These are phyloP conservation scores for Poeciliopsis turrubarensis DNA, from an alignment of 2,113 vertebrate species.

Conservation along the genomic window DNA sequence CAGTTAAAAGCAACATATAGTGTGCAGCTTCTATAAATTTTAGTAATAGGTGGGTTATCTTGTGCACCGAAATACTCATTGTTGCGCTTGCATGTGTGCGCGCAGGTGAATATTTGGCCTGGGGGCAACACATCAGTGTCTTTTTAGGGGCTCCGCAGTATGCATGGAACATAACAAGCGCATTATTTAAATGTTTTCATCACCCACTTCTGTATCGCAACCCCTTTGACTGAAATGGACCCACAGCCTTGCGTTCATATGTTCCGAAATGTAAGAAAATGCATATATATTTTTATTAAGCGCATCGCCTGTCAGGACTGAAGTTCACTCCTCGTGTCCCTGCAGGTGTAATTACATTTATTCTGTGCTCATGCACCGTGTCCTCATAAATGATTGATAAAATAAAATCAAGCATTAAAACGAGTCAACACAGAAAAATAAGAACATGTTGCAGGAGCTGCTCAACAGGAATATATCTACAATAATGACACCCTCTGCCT, in stretches of 20 bases:
- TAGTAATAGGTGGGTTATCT: constrained; percentile 45
- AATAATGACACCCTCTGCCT: constrained; percentile 38
- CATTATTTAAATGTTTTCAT: constrained; percentile 31
- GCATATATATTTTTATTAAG: background rate
- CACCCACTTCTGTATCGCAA: constrained; percentile 26
- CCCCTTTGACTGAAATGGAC: constrained; percentile 1
- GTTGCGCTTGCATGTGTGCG: constrained; percentile 33
- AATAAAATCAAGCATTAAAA: constrained; percentile 76
- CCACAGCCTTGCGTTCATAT: background rate
- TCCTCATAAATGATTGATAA: constrained; percentile 69
- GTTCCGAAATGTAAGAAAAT: background rate
- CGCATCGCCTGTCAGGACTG: constrained; percentile 7
- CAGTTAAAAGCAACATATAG: constrained; percentile 59
- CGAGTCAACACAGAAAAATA: constrained; percentile 64
- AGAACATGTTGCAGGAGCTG: constrained; percentile 46
- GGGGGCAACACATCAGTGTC: constrained; percentile 60
- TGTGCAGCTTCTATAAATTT: constrained; percentile 48
- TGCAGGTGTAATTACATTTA: constrained; percentile 74
- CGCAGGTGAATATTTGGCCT: constrained; percentile 65
- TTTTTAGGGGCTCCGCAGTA: constrained; percentile 24
- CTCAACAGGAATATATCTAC: constrained; percentile 42
- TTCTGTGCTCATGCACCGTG: constrained; percentile 47
- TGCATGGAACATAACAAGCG: constrained; percentile 37
- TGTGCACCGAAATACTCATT: constrained; percentile 39
- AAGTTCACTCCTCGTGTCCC: constrained; percentile 56